phyloP scores from a whole-genome alignment of 2,113 vertebrate genomes.

The Pheucticus melanocephalus region DNA sequence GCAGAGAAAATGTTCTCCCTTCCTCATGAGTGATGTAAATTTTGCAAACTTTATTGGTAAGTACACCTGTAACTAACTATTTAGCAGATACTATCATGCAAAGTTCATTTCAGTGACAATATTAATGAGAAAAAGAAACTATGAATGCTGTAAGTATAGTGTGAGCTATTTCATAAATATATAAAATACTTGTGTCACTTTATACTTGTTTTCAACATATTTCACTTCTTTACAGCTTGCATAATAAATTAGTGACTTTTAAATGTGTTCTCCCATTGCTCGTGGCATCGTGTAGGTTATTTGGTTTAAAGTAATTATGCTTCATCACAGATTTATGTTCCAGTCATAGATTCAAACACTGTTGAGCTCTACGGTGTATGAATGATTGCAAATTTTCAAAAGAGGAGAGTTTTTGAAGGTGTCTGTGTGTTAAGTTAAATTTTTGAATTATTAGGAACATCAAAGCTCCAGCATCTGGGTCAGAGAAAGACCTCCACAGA shows the following conservation, averaged over 20 bases:
- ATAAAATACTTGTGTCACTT: background rate
- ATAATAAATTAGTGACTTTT: conserved; percentile 28
- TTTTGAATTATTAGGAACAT: conserved; percentile 49
- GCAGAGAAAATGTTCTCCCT: background rate
- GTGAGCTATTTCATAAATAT: background rate
- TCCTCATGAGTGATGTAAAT: background rate
- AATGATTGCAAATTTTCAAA: background rate
- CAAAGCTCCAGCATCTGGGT: conserved; percentile 44
- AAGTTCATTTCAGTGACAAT: background rate
- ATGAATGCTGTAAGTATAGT: background rate
- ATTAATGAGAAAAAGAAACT: background rate
- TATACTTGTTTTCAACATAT: background rate
- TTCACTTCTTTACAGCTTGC: conserved; percentile 8
- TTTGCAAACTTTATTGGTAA: background rate
- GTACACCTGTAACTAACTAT: background rate
- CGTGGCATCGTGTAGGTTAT: conserved; percentile 1
- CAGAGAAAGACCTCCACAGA: conserved; percentile 39
- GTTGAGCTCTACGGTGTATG: background rate
- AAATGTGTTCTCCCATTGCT: conserved; percentile 5
- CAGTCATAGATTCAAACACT: background rate
- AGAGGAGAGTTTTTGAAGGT: conserved; percentile 39
- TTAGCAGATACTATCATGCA: background rate
- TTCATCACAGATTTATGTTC: conserved; percentile 26
- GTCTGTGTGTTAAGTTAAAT: conserved; percentile 31
- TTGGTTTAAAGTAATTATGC: conserved; percentile 30